These are phyloP conservation scores for Pterobdella sp. DNA, from an alignment of 2,888 invertebrate species.

Conservation along the genomic window DNA sequence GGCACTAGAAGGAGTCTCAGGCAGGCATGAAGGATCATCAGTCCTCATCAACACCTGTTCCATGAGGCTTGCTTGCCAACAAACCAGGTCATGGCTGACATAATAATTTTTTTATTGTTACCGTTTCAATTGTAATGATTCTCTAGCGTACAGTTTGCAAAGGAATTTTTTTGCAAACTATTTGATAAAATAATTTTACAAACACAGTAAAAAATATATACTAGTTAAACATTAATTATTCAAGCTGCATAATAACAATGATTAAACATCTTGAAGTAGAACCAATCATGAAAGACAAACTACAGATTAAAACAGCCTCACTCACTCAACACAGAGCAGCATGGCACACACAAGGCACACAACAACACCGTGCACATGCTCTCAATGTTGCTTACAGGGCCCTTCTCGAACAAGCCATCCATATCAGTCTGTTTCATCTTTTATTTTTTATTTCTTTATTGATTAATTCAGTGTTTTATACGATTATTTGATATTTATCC, in stretches of 20 bases:
- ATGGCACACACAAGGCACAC: slow-evolving; percentile 41
- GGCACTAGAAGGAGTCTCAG: neutral
- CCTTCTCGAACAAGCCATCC: slow-evolving; percentile 39
- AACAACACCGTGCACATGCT: slow-evolving; percentile 41
- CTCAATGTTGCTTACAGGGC: slow-evolving; percentile 45
- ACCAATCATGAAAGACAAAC: too few species aligned
- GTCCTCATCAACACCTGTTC: slow-evolving; percentile 37
- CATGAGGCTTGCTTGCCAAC: slow-evolving; percentile 46
- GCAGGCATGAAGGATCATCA: slow-evolving; percentile 16
- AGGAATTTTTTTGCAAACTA: neutral
- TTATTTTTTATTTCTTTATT: neutral
- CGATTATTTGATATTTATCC: neutral
- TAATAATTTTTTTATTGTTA: neutral
- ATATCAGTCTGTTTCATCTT: neutral
- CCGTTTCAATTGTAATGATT: neutral
- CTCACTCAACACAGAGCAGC: slow-evolving; percentile 38
- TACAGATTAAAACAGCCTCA: too few species aligned
- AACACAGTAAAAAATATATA: too few species aligned
- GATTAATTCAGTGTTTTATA: neutral
- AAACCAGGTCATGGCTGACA: slow-evolving; percentile 42
- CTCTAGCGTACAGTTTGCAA: too few species aligned
- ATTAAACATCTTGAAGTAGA: too few species aligned
- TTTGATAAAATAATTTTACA: too few species aligned
- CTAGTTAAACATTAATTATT: too few species aligned
- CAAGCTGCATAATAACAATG: too few species aligned